Evolutionary conservation across 2,113 vertebrate genomes (phyloP), one percentile per base, ranked within the genome.

Genomic region (Rattus rattus): DNA sequence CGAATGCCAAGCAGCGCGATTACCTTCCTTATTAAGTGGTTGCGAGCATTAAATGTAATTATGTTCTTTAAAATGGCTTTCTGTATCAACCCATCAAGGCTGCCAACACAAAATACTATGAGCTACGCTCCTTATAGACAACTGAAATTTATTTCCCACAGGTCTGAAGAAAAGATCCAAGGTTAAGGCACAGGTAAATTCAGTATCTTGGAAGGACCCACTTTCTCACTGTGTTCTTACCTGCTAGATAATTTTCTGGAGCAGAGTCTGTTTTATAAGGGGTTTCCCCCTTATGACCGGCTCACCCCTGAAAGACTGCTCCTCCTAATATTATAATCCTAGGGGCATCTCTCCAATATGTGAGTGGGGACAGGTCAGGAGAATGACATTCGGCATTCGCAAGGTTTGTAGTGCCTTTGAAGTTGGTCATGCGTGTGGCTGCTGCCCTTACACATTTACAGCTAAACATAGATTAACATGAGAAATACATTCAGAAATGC

Each of bases 31-130:
- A 69, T 3, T 59, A 61, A 26, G 87, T 84, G 69, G 56, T 75
- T 95, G 8, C 80, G 52, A 75, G 1, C 83, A 47, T 11, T 85
- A 85, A 95, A 91, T 94, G 19, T 92, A 91, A 76, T 65, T 5
- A 69, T 85, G 14, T 16, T 65, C 59, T 85, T 85, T 30, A 65
- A 30, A 43, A 19, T 30, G 83, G 54, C 56, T 93, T 85, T 36
- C 39, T 70, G 39, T 61, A 61, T 93, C 76, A 70, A 10, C 10
- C 52, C 24, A 26, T 43, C 22, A 17, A 77, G 67, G 13, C 63
- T 24, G 84, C 86, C 65, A 17, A 43, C 22, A 10, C 47, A 67
- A 22, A 83, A 72, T 54, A 13, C n/a, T n/a, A 52, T 30, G 75
- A 56, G 75, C 24, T 61, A 22, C 2, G 39, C 24, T 39, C 14